Evolutionary conservation across 2,797 vertebrate genomes (phyloP), one percentile per base, ranked within the genome.

Genomic region (Gymnocypris eckloni): DNA sequence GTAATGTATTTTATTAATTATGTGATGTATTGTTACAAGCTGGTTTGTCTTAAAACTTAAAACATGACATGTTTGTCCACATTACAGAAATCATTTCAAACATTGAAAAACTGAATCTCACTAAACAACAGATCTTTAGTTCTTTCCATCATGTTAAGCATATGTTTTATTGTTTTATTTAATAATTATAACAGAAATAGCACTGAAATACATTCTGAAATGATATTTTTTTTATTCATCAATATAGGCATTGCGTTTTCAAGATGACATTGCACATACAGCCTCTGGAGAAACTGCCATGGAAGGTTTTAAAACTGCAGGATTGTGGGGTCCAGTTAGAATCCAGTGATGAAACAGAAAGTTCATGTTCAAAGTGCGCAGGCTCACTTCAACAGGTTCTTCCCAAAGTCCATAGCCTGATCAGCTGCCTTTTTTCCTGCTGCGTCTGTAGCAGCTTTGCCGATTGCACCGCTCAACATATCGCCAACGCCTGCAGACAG

Each of bases 401-500:
- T 91, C 37, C 87, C 90, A 6, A 89, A 2, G 1, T 8, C 0
- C 37, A 70, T 0, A 3, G 64, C 89, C 12, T 89, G 20, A 0
- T 89, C 85, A 11, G 66, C 9, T 33, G 87, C 89, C 0, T 69
- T 48, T 13, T 92, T 82, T 9, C 5, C n/a, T 2, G 77, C 87
- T 4, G 79, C 77, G 0, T 85, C 86, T 33, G 33, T 16, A 2
- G 79, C 77, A 4, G 33, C 85, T 45, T 91, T 90, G 73, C 67
- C 72, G 2, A 84, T 18, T 0, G 61, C 84, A 0, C 66, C 83
- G 0, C 11, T 76, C 20, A 91, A 1, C 71, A 66, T n/a, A 2
- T 79, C 69, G 0, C 70, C 84, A 28, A 89, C 2, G 3, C 84
- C 91, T 90, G 81, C 50, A 56, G 12, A 28, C 54, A 72, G 1